Percentiles rank a stretch among this genome's conserved stretches.
phyloP scores from a whole-genome alignment of 2,888 invertebrate genomes.

The Girardia tigrina region DNA sequence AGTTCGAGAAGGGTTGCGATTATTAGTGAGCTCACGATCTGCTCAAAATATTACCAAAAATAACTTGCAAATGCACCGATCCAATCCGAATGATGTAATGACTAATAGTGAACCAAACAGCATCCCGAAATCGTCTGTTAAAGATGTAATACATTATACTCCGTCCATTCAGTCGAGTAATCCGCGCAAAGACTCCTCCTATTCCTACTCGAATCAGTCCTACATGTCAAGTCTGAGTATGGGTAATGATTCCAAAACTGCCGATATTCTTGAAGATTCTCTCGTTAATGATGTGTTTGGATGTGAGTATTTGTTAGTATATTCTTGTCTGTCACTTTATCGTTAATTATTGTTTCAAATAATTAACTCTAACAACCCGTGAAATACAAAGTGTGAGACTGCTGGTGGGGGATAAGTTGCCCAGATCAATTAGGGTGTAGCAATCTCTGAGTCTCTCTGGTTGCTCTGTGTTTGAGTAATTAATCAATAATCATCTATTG shows the following conservation, averaged over 20 bases:
- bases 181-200: background rate
- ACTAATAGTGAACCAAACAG: background rate
- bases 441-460: too few relatives aligned
- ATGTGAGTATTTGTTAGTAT: background rate
- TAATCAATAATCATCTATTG: too few relatives aligned
- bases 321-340: background rate
- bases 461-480: too few relatives aligned
- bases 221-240: background rate
- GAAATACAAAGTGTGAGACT: too few relatives aligned
- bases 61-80: background rate
- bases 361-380: too few relatives aligned
- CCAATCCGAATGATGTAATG: background rate
- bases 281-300: background rate
- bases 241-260: background rate
- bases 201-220: background rate
- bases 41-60: slow-evolving; percentile 9
- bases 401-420: too few relatives aligned
- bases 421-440: too few relatives aligned
- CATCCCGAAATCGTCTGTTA: background rate
- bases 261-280: slow-evolving; percentile 3
- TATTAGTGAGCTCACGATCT: background rate
- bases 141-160: background rate
- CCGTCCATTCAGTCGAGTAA: background rate
- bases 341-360: background rate
- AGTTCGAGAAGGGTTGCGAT: slow-evolving; percentile 8